Conservation (phyloP, 2,888 invertebrate genomes). For the Apamea monoglypha region DNA sequence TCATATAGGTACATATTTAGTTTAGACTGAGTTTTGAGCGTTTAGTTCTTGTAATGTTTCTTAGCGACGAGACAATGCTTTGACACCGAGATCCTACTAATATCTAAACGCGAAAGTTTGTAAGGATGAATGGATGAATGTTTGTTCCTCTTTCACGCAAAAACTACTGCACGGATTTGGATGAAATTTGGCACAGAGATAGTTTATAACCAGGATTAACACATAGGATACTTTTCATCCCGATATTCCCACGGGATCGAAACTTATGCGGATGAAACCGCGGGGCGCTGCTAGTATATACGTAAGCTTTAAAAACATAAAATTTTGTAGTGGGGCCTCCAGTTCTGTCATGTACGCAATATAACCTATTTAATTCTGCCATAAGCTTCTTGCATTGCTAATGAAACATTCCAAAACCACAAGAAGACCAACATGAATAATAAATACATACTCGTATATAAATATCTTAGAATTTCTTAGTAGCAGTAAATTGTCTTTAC, state of each 20-base stretch:
- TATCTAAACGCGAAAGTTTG: no score
- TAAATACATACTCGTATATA: neutral
- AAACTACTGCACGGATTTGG: no score
- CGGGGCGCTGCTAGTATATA: no score
- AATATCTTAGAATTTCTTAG: slow-evolving; percentile 20
- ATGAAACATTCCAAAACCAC: slow-evolving; percentile 11
- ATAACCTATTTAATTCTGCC: neutral
- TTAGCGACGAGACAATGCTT: neutral
- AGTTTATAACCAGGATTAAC: no score
- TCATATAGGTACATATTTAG: no score
- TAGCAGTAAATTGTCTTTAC: neutral
- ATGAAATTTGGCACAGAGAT: no score
- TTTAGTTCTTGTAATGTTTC: neutral
- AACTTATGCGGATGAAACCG: no score
- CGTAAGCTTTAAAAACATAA: neutral
- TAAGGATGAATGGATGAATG: no score
- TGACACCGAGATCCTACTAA: no score
- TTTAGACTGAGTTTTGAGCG: neutral
- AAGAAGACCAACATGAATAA: slow-evolving; percentile 1
- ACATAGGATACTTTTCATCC: no score
- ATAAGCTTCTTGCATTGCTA: neutral
- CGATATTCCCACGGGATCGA: no score
- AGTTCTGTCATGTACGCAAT: neutral
- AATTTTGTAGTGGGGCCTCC: neutral
- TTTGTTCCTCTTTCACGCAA: no score